These are phyloP conservation scores for Tympanoctomys barrerae DNA, from an alignment of 2,797 vertebrate genomes.

Conservation along the genomic window DNA sequence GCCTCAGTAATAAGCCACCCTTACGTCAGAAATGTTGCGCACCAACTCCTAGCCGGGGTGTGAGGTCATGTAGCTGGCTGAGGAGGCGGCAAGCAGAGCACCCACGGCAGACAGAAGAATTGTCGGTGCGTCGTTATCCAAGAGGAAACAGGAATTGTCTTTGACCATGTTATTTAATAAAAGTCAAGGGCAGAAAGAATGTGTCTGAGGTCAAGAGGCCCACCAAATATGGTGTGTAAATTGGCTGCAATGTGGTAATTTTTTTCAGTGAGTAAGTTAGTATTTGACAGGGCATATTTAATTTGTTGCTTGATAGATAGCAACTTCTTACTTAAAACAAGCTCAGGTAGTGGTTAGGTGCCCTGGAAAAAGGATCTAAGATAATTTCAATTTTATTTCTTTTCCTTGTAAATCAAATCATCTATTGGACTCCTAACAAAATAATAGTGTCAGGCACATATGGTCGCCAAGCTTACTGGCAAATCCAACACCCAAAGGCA, in stretches of 20 bases:
- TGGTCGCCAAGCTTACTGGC: not conserved
- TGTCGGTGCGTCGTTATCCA: not conserved
- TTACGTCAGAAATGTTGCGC: not conserved
- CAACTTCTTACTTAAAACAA: slow-evolving; percentile 53
- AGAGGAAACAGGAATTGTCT: not conserved
- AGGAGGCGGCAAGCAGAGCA: not conserved
- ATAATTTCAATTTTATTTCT: slow-evolving; percentile 23
- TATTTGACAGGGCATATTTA: slow-evolving; percentile 1
- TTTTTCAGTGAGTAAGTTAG: not conserved
- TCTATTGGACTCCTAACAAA: not conserved
- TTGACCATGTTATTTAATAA: not conserved
- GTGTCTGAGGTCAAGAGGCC: not conserved
- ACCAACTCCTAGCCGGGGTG: not conserved
- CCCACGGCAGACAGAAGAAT: not conserved
- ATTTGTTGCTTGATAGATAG: slow-evolving; percentile 39
- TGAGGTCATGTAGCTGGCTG: slow-evolving; percentile 25
- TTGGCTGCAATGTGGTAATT: not conserved
- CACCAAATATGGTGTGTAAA: not conserved
- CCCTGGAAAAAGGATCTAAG: slow-evolving; percentile 52
- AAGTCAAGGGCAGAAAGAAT: not conserved
- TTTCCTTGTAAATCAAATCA: slow-evolving; percentile 12
- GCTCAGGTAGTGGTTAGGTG: slow-evolving; percentile 15
- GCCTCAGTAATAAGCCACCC: not conserved
- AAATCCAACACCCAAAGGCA: not conserved
- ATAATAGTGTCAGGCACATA: not conserved